Evolutionary conservation across 2,113 vertebrate genomes (phyloP).

Genomic region (Gambusia holbrooki): DNA sequence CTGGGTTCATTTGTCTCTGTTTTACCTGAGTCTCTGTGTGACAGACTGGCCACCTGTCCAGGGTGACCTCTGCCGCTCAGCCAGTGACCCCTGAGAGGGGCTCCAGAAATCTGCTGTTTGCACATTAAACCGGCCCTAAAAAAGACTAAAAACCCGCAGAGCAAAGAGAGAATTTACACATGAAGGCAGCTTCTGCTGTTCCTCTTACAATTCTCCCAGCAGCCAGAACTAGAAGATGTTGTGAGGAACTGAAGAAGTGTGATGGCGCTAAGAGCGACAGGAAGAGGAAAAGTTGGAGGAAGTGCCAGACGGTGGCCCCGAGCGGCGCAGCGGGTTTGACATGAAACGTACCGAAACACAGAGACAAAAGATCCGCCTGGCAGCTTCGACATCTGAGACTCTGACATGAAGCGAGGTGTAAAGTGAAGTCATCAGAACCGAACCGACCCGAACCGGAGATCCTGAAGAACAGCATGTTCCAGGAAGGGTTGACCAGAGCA

Average conservation of each 20-base stretch:
- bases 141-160: too few relatives aligned
- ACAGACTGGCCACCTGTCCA: too few relatives aligned
- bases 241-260: slow-evolving; percentile 41
- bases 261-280: slow-evolving; percentile 40
- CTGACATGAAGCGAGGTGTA: slow-evolving; percentile 19
- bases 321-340: slow-evolving; percentile 20
- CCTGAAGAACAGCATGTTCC: neutral
- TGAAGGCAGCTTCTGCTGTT: neutral
- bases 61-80: too few relatives aligned
- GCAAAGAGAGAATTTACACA: too few relatives aligned
- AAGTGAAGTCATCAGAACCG: slow-evolving; percentile 35
- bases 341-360: slow-evolving; percentile 9
- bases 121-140: too few relatives aligned
- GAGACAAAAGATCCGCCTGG: slow-evolving; percentile 27
- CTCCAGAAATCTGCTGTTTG: too few relatives aligned
- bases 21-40: too few relatives aligned
- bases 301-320: slow-evolving; percentile 46
- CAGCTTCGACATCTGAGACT: slow-evolving; percentile 26
- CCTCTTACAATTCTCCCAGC: slow-evolving; percentile 3
- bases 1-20: too few relatives aligned
- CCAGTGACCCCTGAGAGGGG: too few relatives aligned
- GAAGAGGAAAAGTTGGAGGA: slow-evolving; percentile 28
- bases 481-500: neutral
- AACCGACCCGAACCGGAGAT: neutral
- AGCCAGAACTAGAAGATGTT: slow-evolving; percentile 27